Evolutionary conservation across 2,888 invertebrate species (phyloP).

Genomic region (Acanthosepion pharaonis): DNA sequence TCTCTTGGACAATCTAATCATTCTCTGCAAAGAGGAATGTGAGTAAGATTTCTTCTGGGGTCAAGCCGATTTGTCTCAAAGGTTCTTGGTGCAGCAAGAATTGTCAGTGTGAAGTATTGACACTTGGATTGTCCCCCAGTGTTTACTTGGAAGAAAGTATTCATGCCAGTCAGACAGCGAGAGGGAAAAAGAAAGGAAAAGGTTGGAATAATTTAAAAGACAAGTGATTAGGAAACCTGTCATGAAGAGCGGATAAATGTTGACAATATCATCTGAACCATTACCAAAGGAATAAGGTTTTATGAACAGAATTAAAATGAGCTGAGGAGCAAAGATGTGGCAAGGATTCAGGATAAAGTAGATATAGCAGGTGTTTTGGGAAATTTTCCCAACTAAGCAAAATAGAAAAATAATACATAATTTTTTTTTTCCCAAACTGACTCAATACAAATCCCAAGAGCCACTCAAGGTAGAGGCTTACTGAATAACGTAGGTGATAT

Average conservation of each 20-base stretch:
- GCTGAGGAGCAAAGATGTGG: neutral
- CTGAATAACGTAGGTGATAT: no score
- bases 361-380: no score
- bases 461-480: no score
- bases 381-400: no score
- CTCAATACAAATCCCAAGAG: no score
- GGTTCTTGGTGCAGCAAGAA: neutral
- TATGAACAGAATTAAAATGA: neutral
- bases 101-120: neutral
- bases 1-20: neutral
- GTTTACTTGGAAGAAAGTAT: neutral
- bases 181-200: neutral
- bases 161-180: neutral
- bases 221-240: neutral
- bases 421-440: no score
- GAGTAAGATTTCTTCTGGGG: neutral
- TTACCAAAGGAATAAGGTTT: neutral
- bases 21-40: neutral
- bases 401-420: no score
- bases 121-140: neutral
- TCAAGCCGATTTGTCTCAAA: neutral
- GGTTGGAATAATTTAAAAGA: neutral
- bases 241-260: neutral
- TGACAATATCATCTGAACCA: neutral
- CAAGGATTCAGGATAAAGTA: no score